Evolutionary conservation across 2,888 invertebrate species (phyloP), one percentile per base, ranked within the genome.

Genomic region (Hedya salicella): DNA sequence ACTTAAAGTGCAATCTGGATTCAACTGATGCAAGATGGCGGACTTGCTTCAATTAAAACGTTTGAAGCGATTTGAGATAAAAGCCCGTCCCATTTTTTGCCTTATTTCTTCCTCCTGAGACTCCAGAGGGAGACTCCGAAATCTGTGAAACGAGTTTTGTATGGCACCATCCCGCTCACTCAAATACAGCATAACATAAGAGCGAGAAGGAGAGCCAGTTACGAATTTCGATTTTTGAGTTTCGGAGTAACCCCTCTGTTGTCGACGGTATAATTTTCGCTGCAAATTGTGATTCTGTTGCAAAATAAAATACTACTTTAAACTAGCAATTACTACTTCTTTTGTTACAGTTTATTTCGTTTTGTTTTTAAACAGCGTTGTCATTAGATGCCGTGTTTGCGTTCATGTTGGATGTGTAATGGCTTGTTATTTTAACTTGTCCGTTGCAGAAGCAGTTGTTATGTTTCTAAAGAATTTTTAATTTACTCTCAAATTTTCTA

Each of bases 1-100:
- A 36, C 52, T n/a, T n/a, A n/a, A n/a, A n/a, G n/a, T 13, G n/a
- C 13, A 0, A 44, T 17, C 8, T 53, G 25, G 32, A 16, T 16
- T 42, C 32, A 17, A 30, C 16, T 25, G 3, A 25, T 44, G 32
- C 42, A 42, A 63, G 32, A 53, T 40, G 32, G 19, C 39, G 54
- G 49, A 19, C 19, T 44, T 30, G 52, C 57, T 67, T 62, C 67
- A 62, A 67, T 67, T 67, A 67, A 67, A 62, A 49, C 46, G 56
- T 62, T 57, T 36, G 49, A 57, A 62, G 44, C 48, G 67, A 67
- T 62, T 62, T 67, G 8, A 52, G 46, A 52, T 52, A 56, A 53
- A 56, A 67, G 19, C 42, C 56, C 36, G 42, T 32, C 19, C 54
- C n/a, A 17, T 49, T 42, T 54, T 63, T 63, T 42, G 48, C 19